A percentile compares a stretch with the other conserved stretches of the same genome.
phyloP scores from a whole-genome alignment of 2,113 vertebrate species.

The Thamnophis sirtalis region DNA sequence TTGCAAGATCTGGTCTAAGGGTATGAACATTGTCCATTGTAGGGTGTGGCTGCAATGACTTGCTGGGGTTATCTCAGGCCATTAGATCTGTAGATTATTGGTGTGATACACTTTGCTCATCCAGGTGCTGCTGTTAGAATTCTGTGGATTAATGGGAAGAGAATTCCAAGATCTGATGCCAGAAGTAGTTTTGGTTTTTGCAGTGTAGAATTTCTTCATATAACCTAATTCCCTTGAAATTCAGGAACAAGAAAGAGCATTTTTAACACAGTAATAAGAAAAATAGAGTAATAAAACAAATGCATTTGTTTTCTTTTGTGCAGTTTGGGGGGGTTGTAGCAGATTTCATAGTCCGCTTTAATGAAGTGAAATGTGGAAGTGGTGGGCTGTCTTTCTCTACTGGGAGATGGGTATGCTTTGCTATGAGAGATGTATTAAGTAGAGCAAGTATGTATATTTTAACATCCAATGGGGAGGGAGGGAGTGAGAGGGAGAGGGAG shows the following conservation, averaged over 20 bases:
- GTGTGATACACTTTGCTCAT: not conserved
- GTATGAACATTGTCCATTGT: not conserved
- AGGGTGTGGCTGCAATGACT: not conserved
- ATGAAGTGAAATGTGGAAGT: not conserved
- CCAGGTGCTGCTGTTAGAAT: not conserved
- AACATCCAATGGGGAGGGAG: constrained; percentile 16
- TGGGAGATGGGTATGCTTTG: not conserved
- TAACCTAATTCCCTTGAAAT: not conserved
- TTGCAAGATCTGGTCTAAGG: not conserved
- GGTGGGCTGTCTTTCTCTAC: not conserved
- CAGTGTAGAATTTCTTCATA: not conserved
- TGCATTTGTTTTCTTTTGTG: not conserved
- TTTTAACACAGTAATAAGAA: not conserved
- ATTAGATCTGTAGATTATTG: not conserved
- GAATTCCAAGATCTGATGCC: not conserved
- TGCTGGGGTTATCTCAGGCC: not conserved
- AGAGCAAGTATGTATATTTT: constrained; percentile 13
- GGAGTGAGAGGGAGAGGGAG: constrained; percentile 23
- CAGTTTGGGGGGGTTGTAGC: not conserved
- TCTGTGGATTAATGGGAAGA: not conserved
- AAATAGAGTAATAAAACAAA: not conserved
- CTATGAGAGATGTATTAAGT: not conserved
- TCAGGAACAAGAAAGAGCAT: not conserved
- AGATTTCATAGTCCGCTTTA: not conserved
- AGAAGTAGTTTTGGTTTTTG: not conserved